A percentile compares a stretch with the other conserved stretches of the same genome.
Evolutionary conservation across 2,797 vertebrate genomes (phyloP).

Genomic region (Peromyscus aztecus): DNA sequence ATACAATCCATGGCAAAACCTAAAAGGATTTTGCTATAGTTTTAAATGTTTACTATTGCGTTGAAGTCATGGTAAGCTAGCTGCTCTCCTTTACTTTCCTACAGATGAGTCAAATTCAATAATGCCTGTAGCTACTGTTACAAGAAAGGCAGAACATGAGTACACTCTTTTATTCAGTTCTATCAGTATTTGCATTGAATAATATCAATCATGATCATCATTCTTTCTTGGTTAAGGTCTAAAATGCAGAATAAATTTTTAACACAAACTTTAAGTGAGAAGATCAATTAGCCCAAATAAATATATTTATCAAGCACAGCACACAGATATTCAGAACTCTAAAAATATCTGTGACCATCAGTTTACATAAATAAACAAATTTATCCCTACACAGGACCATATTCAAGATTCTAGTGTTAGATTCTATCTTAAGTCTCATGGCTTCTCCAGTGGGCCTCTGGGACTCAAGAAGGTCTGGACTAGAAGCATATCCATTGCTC

Average conservation of each 20-base stretch:
- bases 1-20: not conserved
- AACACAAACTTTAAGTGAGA: not conserved
- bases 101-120: not conserved
- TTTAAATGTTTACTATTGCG: not conserved
- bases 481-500: not conserved
- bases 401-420: not conserved
- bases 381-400: not conserved
- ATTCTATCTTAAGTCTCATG: not conserved
- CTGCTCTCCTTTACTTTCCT: not conserved
- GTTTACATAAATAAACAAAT: not conserved
- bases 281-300: not conserved
- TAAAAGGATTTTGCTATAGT: not conserved
- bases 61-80: not conserved
- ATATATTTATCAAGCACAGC: not conserved
- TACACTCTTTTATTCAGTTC: not conserved
- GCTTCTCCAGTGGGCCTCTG: not conserved
- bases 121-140: not conserved
- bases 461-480: not conserved
- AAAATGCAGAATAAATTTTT: conserved; percentile 31
- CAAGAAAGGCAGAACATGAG: not conserved
- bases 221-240: not conserved
- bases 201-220: too few species aligned
- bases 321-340: conserved; percentile 7
- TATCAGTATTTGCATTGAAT: not conserved
- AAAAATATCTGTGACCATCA: not conserved